Evolutionary conservation across 2,888 invertebrate species (phyloP), one percentile per base, ranked within the genome.

Genomic region (Dryocosmus kuriphilus): DNA sequence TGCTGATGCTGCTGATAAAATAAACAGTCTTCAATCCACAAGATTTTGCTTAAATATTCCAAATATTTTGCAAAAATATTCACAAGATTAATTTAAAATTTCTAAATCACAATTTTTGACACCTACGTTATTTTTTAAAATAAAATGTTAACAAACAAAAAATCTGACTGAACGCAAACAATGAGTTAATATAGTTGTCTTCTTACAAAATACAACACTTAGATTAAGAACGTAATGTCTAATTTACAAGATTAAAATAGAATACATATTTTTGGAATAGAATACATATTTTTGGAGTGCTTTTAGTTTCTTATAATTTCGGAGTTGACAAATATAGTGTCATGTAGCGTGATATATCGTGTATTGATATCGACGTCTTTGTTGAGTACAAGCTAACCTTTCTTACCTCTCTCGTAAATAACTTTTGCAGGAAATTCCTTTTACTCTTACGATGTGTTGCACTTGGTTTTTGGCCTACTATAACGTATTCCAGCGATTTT

Each of bases 371-470:
- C 67, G 46, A 67, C 41, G 65, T 41, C 67, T 46, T 67, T 46
- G 46, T 46, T 67, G 16, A 30, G 19, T 9, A 75, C 84, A 85
- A 85, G 85, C 87, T 86, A 86, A 86, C 82, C 82, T 84, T 81
- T 91, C 92, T 92, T 90, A 94, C 94, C 93, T 94, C 94, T 89
- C 94, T 92, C 88, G 93, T 93, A 87, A 93, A 93, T 87, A 94
- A 91, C 92, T 94, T 94, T 92, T 90, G 92, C 79, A 90, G 86
- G 82, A 92, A 89, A 86, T 90, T 88, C 79, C 85, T 87, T 83
- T 89, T 89, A 71, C 83, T 89, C 74, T 86, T 87, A 38, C 86
- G 86, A 81, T 84, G 86, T 16, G 85, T 83, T 41, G 84, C 77
- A 79, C 86, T 87, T 74, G 88, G 88, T 76, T 89, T 90, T 80